Evolutionary conservation across 2,888 invertebrate species (phyloP).

Genomic region (Caenorhabditis macrosperma): DNA sequence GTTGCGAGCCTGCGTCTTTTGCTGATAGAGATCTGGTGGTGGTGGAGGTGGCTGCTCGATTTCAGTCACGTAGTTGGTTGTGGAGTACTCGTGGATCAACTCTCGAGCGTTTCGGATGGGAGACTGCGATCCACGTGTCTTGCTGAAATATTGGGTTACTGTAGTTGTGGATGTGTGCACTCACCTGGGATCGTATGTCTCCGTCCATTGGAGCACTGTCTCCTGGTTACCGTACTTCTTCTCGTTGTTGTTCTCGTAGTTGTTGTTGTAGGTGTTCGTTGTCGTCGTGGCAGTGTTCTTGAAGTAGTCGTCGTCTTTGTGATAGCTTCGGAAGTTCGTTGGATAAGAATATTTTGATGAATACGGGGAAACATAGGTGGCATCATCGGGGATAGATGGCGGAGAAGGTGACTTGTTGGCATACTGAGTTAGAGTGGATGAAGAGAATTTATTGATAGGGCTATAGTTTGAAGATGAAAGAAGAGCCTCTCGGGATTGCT

Average conservation of each 20-base stretch:
- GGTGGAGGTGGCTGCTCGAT: constrained; percentile 42
- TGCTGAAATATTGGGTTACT: constrained; percentile 14
- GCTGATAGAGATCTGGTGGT: constrained; percentile 23
- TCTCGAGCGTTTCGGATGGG: constrained; percentile 64
- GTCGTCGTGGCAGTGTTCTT: constrained; percentile 37
- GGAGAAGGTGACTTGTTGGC: constrained; percentile 44
- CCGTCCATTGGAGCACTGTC: constrained; percentile 60
- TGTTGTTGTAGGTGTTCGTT: background rate
- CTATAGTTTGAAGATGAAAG: constrained; percentile 40
- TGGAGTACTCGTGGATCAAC: constrained; percentile 65
- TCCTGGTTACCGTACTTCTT: constrained; percentile 49
- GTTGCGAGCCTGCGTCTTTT: constrained; percentile 35
- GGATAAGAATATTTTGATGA: constrained; percentile 58
- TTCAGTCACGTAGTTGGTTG: constrained; percentile 59
- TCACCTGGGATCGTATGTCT: constrained; percentile 58
- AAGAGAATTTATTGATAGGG: constrained; percentile 45
- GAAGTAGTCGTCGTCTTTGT: constrained; percentile 61
- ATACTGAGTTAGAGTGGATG: constrained; percentile 51
- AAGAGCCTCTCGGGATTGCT: constrained; percentile 53
- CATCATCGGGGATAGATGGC: constrained; percentile 29
- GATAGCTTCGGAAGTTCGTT: constrained; percentile 59
- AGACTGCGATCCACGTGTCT: constrained; percentile 25
- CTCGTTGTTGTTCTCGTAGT: constrained; percentile 46
- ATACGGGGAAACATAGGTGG: constrained; percentile 52
- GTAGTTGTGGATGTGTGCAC: background rate